Evolutionary conservation across 2,888 invertebrate species (phyloP).

Genomic region (Sipha maydis): DNA sequence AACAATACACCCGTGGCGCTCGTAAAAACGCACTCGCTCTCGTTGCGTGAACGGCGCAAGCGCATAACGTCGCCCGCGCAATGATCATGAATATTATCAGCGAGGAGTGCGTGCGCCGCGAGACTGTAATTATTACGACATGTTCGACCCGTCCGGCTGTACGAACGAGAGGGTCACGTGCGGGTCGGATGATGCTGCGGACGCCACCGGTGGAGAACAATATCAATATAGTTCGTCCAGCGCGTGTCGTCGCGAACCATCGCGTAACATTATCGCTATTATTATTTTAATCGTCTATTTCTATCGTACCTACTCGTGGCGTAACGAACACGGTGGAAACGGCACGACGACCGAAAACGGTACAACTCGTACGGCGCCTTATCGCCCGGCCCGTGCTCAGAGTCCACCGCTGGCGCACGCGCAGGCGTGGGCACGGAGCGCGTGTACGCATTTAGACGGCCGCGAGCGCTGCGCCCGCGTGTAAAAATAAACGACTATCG

Average conservation of each 20-base stretch:
- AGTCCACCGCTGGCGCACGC: neutral
- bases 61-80: neutral
- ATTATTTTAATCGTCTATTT: no score
- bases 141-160: no score
- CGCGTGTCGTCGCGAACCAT: no score
- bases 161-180: neutral
- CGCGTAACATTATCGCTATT: no score
- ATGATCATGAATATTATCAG: neutral
- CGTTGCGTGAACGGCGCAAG: neutral
- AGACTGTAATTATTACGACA: no score
- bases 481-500: neutral
- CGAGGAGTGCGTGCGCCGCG: neutral
- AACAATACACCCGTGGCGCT: no score
- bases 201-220: neutral
- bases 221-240: no score
- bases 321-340: no score
- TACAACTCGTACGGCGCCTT: neutral
- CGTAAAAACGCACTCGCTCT: no score
- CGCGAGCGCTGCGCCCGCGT: neutral
- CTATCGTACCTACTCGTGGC: no score
- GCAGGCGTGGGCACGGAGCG: neutral
- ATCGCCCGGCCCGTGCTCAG: no score
- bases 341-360: neutral
- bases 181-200: neutral
- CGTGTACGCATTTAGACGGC: neutral